Conservation (phyloP, 2,888 invertebrate genomes). For the Alviniconcha strummeri region DNA sequence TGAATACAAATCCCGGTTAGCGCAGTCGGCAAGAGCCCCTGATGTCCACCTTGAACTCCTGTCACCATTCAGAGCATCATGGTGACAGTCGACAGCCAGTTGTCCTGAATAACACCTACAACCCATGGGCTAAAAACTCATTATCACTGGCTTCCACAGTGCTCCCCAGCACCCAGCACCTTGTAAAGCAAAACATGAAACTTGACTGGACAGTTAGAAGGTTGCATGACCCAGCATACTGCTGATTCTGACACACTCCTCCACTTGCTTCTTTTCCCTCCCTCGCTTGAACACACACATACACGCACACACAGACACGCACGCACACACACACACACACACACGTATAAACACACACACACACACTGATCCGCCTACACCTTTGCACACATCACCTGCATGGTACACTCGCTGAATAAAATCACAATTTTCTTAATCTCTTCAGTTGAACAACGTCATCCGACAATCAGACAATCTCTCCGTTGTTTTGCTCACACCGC, state of each 20-base stretch:
- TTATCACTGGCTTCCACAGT: background rate
- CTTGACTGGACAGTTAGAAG: background rate
- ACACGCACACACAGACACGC: background rate
- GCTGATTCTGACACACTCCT: background rate
- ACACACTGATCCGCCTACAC: background rate
- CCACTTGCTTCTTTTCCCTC: background rate
- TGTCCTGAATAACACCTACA: background rate
- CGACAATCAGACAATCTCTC: background rate
- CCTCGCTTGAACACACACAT: background rate
- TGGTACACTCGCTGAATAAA: no score
- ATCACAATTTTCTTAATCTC: no score
- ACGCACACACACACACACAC: background rate
- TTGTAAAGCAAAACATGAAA: background rate
- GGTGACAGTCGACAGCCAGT: background rate
- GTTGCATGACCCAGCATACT: no score
- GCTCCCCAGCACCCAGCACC: background rate
- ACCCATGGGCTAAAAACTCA: background rate
- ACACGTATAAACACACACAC: background rate
- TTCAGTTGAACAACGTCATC: background rate
- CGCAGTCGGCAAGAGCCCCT: no score
- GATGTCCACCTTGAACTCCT: no score
- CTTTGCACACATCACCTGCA: background rate
- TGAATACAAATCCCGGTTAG: no score
- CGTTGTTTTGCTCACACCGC: background rate
- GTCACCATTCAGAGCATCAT: no score